Base-by-base conservation (phyloP, 2,797 vertebrate genomes). In the Myripristis murdjan region DNA sequence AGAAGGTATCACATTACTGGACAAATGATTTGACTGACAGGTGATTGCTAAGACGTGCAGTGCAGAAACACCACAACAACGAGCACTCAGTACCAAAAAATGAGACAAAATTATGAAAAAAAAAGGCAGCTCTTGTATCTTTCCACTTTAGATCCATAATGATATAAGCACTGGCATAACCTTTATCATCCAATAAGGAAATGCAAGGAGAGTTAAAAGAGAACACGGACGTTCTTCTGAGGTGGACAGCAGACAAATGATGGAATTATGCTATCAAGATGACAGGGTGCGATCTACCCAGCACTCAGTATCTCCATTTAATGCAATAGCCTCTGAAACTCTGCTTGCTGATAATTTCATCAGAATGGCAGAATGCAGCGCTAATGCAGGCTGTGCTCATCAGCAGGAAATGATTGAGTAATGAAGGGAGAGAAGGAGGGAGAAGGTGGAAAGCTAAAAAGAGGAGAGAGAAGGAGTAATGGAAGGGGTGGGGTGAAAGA, bases 331-430 rank as follows among this genome's bases (percentile, higher is more conserved):
- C 58, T 39, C 73, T 83, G 64, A 65, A 76, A 69, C 49, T 51
- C 20, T 35, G 49, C 26, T 73, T 49, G 46, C 48, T 6, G 9
- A 63, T 84, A 86, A 92, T 91, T 83, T 64, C 66, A 89, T 90
- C 79, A 87, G 60, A 51, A 64, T 69, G 79, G 77, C 68, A 77
- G 87, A 35, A 82, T 54, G 77, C 71, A 67, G 76, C 71, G 83
- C 68, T 91, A 89, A 90, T 85, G 83, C 60, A 63, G 56, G 79
- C 79, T 74, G 69, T 61, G 23, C 73, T 81, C 73, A 61, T 71
- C n/a, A 33, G 47, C 79, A 77, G 86, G 85, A 92, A 85, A 82
- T 64, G 76, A 74, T 59, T 35, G 57, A 74, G 70, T 16, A 78
- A 87, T 84, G 78, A 64, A 16, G 65, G 14, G 48, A 26, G 5